These are phyloP conservation scores for Coluber constrictor DNA, from an alignment of 2,797 vertebrate genomes.

Conservation along the genomic window DNA sequence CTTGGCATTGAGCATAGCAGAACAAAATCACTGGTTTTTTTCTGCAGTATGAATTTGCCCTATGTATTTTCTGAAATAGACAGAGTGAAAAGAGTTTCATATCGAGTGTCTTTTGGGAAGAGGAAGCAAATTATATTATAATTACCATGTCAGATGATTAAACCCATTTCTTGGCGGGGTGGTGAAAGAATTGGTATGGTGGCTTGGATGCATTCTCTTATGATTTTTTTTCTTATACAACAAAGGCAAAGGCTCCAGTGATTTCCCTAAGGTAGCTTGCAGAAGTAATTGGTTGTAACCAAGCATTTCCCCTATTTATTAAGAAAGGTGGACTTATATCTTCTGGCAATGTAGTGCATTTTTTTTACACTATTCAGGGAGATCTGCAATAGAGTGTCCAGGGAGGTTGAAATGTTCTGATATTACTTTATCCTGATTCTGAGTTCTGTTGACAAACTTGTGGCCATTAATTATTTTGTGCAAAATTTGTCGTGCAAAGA, in stretches of 20 bases:
- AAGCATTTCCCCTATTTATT: background rate
- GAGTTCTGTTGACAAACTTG: background rate
- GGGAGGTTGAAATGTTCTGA: background rate
- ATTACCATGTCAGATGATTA: background rate
- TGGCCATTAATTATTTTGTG: background rate
- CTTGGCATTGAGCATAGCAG: slow-evolving; percentile 4
- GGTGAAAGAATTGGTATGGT: background rate
- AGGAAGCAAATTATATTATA: background rate
- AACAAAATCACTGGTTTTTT: background rate
- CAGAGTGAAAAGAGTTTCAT: background rate
- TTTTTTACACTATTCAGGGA: background rate
- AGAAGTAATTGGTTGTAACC: background rate
- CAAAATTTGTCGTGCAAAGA: background rate
- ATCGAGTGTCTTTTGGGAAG: background rate
- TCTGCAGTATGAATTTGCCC: background rate
- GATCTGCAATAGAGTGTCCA: background rate
- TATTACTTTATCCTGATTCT: background rate
- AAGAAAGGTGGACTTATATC: background rate
- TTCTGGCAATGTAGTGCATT: background rate
- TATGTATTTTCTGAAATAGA: background rate
- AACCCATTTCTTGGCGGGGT: background rate
- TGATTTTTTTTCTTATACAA: background rate
- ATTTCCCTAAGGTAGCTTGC: rapidly evolving
- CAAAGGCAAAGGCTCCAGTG: background rate
- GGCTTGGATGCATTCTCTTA: rapidly evolving